A percentile compares a stretch with the other conserved stretches of the same genome.
Conservation (phyloP, 2,888 invertebrate species). For the Drosophila greeni region DNA sequence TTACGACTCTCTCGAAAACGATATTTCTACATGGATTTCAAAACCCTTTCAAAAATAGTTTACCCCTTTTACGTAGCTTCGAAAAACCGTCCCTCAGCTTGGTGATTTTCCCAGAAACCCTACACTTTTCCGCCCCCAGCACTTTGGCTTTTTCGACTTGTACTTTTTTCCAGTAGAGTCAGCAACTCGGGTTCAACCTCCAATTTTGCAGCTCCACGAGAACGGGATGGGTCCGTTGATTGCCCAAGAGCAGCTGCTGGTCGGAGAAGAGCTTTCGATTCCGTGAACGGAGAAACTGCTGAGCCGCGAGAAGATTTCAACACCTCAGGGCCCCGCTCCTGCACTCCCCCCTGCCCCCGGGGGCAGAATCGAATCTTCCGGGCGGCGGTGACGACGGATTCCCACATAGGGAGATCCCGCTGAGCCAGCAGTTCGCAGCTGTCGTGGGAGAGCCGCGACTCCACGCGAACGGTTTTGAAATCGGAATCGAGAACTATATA, state of each 20-base stretch:
- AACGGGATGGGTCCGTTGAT: not conserved
- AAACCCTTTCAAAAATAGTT: not conserved
- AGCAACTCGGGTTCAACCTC: conserved; percentile 25
- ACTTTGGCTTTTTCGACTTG: conserved; percentile 9
- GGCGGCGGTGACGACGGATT: conserved; percentile 3
- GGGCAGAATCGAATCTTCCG: conserved; percentile 10
- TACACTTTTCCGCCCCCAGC: conserved; percentile 8
- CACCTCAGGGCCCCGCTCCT: conserved; percentile 44
- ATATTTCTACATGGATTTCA: not conserved
- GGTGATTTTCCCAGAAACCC: conserved; percentile 3
- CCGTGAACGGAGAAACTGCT: conserved; percentile 63
- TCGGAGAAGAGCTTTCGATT: conserved; percentile 35
- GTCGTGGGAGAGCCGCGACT: conserved; percentile 51
- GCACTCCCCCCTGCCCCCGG: not conserved
- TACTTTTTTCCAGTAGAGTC: conserved; percentile 3
- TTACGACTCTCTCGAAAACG: no score
- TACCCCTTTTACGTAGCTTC: no score
- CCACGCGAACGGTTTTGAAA: conserved; percentile 52
- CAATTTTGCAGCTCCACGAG: conserved; percentile 16
- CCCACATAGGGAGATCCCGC: conserved; percentile 35
- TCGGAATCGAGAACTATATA: conserved; percentile 10
- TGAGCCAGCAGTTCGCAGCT: conserved; percentile 43
- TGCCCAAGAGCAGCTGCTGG: conserved; percentile 41
- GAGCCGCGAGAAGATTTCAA: conserved; percentile 59
- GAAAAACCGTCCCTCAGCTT: not conserved